Evolutionary conservation across 2,113 vertebrate genomes (phyloP).

Genomic region (Nerophis ophidion): DNA sequence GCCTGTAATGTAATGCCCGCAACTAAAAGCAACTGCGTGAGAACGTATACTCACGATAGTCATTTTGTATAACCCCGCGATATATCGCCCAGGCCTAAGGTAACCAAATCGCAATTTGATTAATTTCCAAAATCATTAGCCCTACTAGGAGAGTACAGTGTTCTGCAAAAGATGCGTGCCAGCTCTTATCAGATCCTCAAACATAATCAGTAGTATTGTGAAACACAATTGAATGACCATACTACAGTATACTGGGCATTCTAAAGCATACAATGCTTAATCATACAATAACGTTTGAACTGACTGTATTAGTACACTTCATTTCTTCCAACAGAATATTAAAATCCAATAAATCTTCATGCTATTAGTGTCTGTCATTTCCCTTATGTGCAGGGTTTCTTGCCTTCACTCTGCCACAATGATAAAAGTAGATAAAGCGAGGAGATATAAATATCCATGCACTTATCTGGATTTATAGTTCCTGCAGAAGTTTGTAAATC

Average conservation of each 20-base stretch:
- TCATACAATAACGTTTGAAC: conserved; percentile 31
- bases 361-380: conserved; percentile 17
- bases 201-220: no score
- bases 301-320: conserved; percentile 27
- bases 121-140: no score
- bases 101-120: no score
- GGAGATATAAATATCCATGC: conserved; percentile 13
- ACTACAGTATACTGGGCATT: conserved; percentile 1
- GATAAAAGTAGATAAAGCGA: conserved; percentile 25
- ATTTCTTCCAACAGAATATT: conserved; percentile 21
- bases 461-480: conserved; percentile 42
- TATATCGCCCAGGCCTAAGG: no score
- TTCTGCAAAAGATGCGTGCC: no score
- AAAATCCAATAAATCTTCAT: conserved; percentile 24
- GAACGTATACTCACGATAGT: no score
- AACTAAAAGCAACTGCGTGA: no score
- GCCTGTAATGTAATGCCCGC: no score
- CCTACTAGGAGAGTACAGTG: no score
- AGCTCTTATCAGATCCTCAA: no score
- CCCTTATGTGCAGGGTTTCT: conserved; percentile 8
- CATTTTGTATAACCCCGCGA: no score
- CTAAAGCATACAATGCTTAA: conserved; percentile 22
- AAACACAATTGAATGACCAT: conserved; percentile 29
- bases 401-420: not conserved
- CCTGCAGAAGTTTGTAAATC: conserved; percentile 10